Conservation (phyloP, 2,797 vertebrate species). For the Thaleichthys pacificus region DNA sequence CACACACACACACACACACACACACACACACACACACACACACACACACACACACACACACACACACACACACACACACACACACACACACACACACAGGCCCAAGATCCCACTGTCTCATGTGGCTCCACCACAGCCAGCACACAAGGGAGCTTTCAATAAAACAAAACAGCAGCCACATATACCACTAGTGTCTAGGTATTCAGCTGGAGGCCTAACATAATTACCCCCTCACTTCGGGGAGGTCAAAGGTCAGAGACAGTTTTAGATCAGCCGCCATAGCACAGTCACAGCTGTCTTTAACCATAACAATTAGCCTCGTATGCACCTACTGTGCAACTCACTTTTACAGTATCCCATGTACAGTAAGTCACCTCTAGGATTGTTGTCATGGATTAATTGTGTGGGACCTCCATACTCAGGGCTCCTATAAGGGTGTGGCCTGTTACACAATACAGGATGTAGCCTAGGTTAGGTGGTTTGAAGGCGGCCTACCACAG, state of each 20-base stretch:
- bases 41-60: conserved; percentile 3
- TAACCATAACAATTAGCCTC: neutral
- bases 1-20: neutral
- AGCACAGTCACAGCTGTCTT: conserved; percentile 1
- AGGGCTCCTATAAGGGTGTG: neutral
- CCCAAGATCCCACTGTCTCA: no score
- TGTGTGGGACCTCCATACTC: neutral
- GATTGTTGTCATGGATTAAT: neutral
- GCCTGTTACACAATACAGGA: neutral
- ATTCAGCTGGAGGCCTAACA: neutral
- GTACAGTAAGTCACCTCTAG: neutral
- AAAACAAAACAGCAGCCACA: no score
- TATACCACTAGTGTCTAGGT: neutral
- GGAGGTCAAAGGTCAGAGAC: neutral
- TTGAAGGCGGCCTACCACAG: neutral
- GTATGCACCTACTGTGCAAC: no score
- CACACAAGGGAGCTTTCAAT: no score
- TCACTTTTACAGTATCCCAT: no score
- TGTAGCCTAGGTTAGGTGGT: neutral
- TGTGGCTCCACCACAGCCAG: no score
- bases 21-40: conserved; percentile 1
- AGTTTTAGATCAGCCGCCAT: conserved; percentile 4
- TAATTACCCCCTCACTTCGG: neutral
- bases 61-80: neutral
- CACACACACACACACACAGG: neutral